Conservation (phyloP, 1,140 invertebrate genomes). For the Varroa destructor region DNA sequence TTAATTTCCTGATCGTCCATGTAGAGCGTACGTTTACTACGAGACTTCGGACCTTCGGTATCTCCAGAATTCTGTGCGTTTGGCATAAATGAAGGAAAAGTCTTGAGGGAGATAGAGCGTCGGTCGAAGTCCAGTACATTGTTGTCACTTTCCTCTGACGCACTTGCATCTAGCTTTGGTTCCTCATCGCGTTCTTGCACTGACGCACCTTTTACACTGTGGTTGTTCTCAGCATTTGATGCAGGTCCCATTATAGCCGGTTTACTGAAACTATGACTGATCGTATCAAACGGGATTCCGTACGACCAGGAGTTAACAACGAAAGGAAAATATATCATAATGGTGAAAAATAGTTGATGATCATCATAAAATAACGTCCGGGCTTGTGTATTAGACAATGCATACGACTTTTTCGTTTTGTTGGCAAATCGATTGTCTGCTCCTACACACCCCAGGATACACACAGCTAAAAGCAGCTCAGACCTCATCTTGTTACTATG, state of each 20-base stretch:
- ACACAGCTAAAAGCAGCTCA: no score
- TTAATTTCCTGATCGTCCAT: not conserved
- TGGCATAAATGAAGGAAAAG: not conserved
- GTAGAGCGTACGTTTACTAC: not conserved
- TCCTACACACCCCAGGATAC: no score
- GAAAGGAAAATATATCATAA: conserved; percentile 21
- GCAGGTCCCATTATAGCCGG: no score
- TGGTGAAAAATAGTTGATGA: conserved; percentile 13
- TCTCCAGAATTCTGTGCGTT: not conserved
- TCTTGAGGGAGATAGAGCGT: not conserved
- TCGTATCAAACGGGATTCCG: not conserved
- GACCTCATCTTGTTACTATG: no score
- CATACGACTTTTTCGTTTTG: no score
- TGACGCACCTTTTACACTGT: no score
- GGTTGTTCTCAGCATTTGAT: no score
- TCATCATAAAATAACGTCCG: conserved; percentile 2
- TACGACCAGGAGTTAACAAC: not conserved
- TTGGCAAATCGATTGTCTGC: no score
- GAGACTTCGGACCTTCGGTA: not conserved
- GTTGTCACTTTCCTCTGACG: not conserved
- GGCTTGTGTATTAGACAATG: no score
- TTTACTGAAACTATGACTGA: no score
- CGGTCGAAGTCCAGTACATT: no score
- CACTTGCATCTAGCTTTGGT: not conserved
- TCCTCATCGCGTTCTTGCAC: not conserved